A percentile compares a stretch with the other conserved stretches of the same genome.
These are phyloP conservation scores for Mirza zaza DNA, from an alignment of 2,113 vertebrate genomes.

Conservation along the genomic window DNA sequence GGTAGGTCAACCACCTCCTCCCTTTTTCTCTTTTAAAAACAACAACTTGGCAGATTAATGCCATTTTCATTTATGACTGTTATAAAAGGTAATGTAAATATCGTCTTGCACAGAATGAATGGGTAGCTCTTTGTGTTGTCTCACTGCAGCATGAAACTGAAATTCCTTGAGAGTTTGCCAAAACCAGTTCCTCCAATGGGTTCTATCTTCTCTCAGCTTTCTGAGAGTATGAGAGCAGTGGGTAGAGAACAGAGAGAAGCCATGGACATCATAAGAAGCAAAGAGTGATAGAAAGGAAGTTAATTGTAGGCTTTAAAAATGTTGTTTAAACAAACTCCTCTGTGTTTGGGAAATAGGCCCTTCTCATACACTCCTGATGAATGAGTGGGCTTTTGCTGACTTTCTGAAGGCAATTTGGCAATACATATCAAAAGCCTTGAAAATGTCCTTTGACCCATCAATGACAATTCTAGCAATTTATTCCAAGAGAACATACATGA, in stretches of 20 bases:
- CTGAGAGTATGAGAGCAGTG: slow-evolving; percentile 45
- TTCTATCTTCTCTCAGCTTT: neutral
- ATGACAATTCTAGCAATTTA: slow-evolving; percentile 2
- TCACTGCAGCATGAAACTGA: slow-evolving; percentile 59
- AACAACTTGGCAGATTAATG: slow-evolving; percentile 79
- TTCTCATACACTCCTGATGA: neutral
- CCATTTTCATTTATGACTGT: slow-evolving; percentile 71
- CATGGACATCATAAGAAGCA: neutral
- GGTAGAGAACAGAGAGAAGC: slow-evolving; percentile 36
- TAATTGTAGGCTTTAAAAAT: slow-evolving; percentile 56
- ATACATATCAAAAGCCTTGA: slow-evolving; percentile 3
- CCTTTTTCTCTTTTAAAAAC: slow-evolving; percentile 76
- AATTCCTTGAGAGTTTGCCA: slow-evolving; percentile 58
- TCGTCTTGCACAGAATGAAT: slow-evolving; percentile 66
- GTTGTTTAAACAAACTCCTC: slow-evolving; percentile 52
- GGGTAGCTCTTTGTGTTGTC: slow-evolving; percentile 69
- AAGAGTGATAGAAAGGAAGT: slow-evolving; percentile 52
- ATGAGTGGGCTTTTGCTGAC: neutral
- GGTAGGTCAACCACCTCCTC: slow-evolving; percentile 66
- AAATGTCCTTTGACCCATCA: slow-evolving; percentile 15
- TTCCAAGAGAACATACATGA: slow-evolving; percentile 10
- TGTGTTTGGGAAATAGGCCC: neutral
- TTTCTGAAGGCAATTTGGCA: slow-evolving; percentile 18
- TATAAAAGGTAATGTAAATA: slow-evolving; percentile 75
- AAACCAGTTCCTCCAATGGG: slow-evolving; percentile 18